Conservation (phyloP, 2,888 invertebrate genomes). For the Trilocha varians region DNA sequence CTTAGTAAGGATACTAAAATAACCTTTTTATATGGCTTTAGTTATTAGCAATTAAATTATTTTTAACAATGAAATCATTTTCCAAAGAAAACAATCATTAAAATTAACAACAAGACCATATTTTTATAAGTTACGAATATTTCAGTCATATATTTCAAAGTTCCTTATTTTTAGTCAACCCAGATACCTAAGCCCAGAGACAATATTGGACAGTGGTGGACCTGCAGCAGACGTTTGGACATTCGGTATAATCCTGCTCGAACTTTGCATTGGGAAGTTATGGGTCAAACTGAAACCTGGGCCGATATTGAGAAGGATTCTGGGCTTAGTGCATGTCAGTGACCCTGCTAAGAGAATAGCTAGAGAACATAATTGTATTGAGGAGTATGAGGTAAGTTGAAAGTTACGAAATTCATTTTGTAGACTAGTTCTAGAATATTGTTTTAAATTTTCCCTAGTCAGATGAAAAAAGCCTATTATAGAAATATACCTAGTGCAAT, state of each 20-base stretch:
- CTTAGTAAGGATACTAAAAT: too few species aligned
- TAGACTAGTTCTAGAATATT: too few species aligned
- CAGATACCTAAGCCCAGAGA: slow-evolving; percentile 87
- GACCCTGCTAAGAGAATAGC: slow-evolving; percentile 78
- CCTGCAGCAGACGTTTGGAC: slow-evolving; percentile 95
- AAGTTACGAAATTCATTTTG: neutral
- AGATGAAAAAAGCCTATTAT: too few species aligned
- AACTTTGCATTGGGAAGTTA: slow-evolving; percentile 80
- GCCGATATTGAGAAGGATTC: slow-evolving; percentile 81
- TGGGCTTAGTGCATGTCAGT: slow-evolving; percentile 77
- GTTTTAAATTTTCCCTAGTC: too few species aligned
- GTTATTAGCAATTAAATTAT: too few species aligned
- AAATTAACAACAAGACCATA: too few species aligned
- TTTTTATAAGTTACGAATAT: too few species aligned
- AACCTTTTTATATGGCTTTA: too few species aligned
- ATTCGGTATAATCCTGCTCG: slow-evolving; percentile 90
- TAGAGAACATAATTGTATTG: slow-evolving; percentile 82
- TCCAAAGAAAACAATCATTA: too few species aligned
- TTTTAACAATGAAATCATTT: too few species aligned
- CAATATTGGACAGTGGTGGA: slow-evolving; percentile 79
- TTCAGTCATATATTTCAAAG: neutral
- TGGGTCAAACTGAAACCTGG: slow-evolving; percentile 84
- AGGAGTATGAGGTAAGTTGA: slow-evolving; percentile 74
- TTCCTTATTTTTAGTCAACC: slow-evolving; percentile 70
- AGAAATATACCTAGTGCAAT: too few species aligned